Percentiles rank a stretch among this genome's conserved stretches.
These are phyloP conservation scores for Brachionus manjavacas DNA, from an alignment of 1,140 invertebrate genomes.

Conservation along the genomic window DNA sequence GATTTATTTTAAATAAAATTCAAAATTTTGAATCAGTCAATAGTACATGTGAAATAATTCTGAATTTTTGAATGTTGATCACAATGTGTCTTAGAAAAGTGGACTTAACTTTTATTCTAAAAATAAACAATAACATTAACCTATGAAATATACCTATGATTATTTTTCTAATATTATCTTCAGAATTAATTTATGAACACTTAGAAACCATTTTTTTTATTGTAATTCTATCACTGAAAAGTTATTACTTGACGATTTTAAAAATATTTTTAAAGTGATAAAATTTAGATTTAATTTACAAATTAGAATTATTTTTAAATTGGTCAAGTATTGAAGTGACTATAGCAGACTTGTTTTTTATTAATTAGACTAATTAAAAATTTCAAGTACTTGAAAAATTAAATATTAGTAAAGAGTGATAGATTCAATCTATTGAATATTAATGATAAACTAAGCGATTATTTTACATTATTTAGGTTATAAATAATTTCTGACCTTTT, in stretches of 20 bases:
- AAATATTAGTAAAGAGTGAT: not conserved
- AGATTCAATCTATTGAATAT: not conserved
- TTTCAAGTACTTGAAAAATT: not conserved
- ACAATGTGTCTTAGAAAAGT: conserved; percentile 2
- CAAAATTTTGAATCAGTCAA: conserved; percentile 6
- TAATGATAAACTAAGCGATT: too few species aligned
- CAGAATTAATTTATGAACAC: not conserved
- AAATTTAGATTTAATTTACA: too few species aligned
- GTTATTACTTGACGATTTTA: not conserved
- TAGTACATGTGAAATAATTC: not conserved
- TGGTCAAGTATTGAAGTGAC: not conserved
- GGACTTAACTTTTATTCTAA: not conserved
- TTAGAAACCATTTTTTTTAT: not conserved
- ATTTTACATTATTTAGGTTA: not conserved
- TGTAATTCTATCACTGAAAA: not conserved
- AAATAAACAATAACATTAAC: not conserved
- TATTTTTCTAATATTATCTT: not conserved
- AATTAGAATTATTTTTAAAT: too few species aligned
- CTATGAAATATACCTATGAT: not conserved
- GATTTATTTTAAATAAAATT: not conserved
- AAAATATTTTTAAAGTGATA: too few species aligned
- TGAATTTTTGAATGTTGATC: not conserved
- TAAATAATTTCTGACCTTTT: not conserved
- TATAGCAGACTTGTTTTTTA: not conserved
- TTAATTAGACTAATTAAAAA: not conserved